Percentiles rank a stretch among this genome's conserved stretches.
phyloP scores from a whole-genome alignment of 2,113 vertebrate genomes.

The Corythoichthys haematopterus region DNA sequence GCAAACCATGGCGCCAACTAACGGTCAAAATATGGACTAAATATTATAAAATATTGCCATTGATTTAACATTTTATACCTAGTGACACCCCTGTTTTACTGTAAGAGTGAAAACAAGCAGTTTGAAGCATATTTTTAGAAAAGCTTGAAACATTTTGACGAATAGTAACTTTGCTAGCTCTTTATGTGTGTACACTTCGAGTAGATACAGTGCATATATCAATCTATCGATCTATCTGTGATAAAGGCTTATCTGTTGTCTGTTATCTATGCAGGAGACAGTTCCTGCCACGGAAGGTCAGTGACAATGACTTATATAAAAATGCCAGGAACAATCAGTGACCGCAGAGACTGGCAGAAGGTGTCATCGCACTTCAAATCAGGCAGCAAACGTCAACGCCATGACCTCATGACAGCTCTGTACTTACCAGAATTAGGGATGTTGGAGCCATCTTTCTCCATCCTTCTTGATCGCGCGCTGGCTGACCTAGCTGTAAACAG shows the following conservation, averaged over 20 bases:
- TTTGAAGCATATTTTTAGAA: too few species aligned
- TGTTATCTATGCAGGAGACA: conserved; percentile 15
- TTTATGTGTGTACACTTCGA: background rate
- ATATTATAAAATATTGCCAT: too few species aligned
- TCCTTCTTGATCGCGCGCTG: conserved; percentile 58
- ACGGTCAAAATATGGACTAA: too few species aligned
- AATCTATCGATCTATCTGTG: background rate
- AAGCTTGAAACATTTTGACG: background rate
- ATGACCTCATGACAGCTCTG: background rate
- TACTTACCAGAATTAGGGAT: conserved; percentile 69
- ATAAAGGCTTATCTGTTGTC: conserved; percentile 18
- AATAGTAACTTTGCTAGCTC: background rate
- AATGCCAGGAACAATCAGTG: conserved; percentile 4
- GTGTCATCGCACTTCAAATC: background rate
- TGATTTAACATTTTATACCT: too few species aligned
- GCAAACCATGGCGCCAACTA: too few species aligned
- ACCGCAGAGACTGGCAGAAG: background rate
- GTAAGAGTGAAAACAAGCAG: too few species aligned
- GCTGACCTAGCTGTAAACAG: conserved; percentile 52
- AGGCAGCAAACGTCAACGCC: background rate
- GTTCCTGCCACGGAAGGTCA: conserved; percentile 16
- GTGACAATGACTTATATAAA: background rate
- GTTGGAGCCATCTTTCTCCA: conserved; percentile 55
- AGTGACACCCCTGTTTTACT: too few species aligned
- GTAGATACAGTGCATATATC: background rate